These are phyloP conservation scores for Pollachius pollachius DNA, from an alignment of 2,113 vertebrate species.

Conservation along the genomic window DNA sequence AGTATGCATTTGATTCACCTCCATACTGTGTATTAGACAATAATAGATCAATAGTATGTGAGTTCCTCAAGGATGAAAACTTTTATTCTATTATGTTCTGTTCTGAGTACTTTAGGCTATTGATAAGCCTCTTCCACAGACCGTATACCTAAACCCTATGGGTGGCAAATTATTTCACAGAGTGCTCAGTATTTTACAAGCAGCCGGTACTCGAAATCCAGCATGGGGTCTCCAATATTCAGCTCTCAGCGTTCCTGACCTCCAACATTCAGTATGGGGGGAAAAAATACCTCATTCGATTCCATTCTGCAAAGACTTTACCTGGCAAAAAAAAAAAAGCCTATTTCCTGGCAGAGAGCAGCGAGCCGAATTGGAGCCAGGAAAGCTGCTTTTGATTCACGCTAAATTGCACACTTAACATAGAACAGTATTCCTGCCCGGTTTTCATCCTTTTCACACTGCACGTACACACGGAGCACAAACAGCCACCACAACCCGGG, in stretches of 20 bases:
- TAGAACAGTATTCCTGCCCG: constrained; percentile 58
- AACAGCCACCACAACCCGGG: constrained; percentile 11
- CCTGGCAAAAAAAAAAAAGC: constrained; percentile 63
- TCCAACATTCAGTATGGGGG: constrained; percentile 51
- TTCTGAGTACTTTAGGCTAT: too few relatives aligned
- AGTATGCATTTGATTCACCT: too few relatives aligned
- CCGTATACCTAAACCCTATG: constrained; percentile 27
- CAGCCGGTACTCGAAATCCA: constrained; percentile 51
- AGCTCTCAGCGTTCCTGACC: constrained; percentile 46
- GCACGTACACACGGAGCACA: constrained; percentile 32
- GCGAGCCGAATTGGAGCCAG: constrained; percentile 59
- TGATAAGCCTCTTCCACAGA: too few relatives aligned
- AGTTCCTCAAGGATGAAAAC: too few relatives aligned
- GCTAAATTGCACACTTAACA: constrained; percentile 70
- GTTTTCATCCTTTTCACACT: constrained; percentile 61
- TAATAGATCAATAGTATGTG: too few relatives aligned
- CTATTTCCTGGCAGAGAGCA: constrained; percentile 67
- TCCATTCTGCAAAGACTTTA: constrained; percentile 69
- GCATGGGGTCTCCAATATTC: constrained; percentile 50
- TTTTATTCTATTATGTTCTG: too few relatives aligned
- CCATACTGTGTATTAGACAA: too few relatives aligned
- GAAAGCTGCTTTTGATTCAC: constrained; percentile 75
- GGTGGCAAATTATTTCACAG: constrained; percentile 64
- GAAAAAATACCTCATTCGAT: constrained; percentile 70
- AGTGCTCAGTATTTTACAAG: constrained; percentile 63